A percentile compares a stretch with the other conserved stretches of the same genome.
These are phyloP conservation scores for Empidonax alnorum DNA, from an alignment of 2,113 vertebrate species.

Conservation along the genomic window DNA sequence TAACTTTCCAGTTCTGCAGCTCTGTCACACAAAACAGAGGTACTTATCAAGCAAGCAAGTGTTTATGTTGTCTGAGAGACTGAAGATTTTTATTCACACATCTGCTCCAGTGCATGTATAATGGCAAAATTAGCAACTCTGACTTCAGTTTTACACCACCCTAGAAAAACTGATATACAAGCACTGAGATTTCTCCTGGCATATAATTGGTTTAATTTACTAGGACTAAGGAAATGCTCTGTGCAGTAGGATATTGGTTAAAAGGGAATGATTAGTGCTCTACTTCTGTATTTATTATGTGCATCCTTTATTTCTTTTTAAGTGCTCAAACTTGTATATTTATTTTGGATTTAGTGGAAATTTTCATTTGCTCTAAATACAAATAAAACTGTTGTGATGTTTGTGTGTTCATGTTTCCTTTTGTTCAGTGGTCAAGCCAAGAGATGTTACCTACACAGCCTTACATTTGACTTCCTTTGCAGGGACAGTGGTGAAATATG, in stretches of 20 bases:
- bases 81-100: neutral
- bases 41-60: neutral
- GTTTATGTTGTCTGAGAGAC: neutral
- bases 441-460: neutral
- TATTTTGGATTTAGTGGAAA: neutral
- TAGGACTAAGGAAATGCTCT: neutral
- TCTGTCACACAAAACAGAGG: neutral
- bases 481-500: neutral
- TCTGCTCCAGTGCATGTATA: neutral
- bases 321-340: neutral
- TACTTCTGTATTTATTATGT: neutral
- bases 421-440: neutral
- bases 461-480: neutral
- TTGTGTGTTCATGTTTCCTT: neutral
- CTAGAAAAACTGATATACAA: neutral
- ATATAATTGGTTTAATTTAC: neutral
- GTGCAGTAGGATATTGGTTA: neutral
- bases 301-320: neutral
- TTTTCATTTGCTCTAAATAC: neutral
- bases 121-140: neutral
- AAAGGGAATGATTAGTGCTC: rapidly evolving
- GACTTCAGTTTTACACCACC: neutral
- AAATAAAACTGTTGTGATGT: neutral
- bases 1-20: neutral
- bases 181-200: neutral